phyloP scores from a whole-genome alignment of 2,888 invertebrate species.

The Leptogaster cylindrica region DNA sequence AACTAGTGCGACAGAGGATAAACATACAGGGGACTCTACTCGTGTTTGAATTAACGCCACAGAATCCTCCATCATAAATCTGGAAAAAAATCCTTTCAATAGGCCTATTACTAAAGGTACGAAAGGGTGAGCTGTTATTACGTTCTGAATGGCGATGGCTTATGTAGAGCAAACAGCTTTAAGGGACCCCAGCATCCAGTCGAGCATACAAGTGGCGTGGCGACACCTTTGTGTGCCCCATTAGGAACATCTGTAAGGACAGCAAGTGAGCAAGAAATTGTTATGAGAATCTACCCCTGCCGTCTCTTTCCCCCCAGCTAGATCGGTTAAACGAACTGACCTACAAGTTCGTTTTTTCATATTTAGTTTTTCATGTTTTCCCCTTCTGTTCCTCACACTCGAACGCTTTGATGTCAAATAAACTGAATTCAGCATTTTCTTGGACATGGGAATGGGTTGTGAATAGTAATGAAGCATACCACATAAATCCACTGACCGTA shows the following conservation, averaged over 20 bases:
- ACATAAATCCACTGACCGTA: slow-evolving; percentile 31
- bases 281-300: not conserved
- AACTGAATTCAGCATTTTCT: not conserved
- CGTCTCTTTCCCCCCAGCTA: not conserved
- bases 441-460: not conserved
- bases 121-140: not conserved
- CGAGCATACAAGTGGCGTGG: not conserved
- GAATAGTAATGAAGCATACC: slow-evolving; percentile 29
- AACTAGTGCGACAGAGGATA: too few relatives aligned
- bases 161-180: not conserved
- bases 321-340: not conserved
- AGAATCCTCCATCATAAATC: slow-evolving; percentile 32
- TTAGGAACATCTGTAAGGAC: slow-evolving; percentile 30
- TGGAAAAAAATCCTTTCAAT: slow-evolving; percentile 35
- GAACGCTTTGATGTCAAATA: not conserved
- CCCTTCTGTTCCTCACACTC: too few relatives aligned
- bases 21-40: not conserved
- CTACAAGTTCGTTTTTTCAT: slow-evolving; percentile 3
- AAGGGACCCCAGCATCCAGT: not conserved
- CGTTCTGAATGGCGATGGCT: slow-evolving; percentile 1
- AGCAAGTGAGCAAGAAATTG: slow-evolving; percentile 14
- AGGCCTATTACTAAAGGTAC: not conserved
- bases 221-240: slow-evolving; percentile 4
- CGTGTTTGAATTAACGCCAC: slow-evolving; percentile 10
- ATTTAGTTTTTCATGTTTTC: too few relatives aligned